Evolutionary conservation across 2,113 vertebrate genomes (phyloP).

Genomic region (Chaetodon trifascialis): DNA sequence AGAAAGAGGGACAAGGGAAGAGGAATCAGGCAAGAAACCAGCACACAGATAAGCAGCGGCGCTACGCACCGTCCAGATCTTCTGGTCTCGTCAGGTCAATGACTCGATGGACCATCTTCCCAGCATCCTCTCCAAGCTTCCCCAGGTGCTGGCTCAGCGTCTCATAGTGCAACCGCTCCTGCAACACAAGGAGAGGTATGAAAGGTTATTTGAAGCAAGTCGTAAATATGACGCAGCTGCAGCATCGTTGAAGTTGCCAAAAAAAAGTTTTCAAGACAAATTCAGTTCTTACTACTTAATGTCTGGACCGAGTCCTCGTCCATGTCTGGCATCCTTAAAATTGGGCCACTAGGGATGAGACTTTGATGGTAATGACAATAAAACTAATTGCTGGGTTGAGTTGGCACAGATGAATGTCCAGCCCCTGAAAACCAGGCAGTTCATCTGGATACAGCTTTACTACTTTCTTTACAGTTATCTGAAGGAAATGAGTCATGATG

Average conservation of each 20-base stretch:
- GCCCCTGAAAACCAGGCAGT: background rate
- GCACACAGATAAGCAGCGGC: fast-evolving
- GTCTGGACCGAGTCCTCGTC: background rate
- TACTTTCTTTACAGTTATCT: background rate
- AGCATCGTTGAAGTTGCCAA: background rate
- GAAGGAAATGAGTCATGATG: background rate
- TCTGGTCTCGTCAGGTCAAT: constrained; percentile 96
- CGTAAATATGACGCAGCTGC: background rate
- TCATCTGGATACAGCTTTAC: background rate
- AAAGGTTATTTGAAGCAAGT: background rate
- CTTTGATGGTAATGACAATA: constrained; percentile 37
- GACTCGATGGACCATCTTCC: constrained; percentile 93
- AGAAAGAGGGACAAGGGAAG: background rate
- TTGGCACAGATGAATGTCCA: constrained; percentile 1
- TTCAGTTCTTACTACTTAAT: constrained; percentile 14
- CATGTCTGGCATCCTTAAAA: constrained; percentile 16
- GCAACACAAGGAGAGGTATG: constrained; percentile 10
- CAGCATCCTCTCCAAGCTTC: constrained; percentile 91
- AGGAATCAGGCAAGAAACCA: background rate
- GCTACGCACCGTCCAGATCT: constrained; percentile 92
- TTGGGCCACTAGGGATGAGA: constrained; percentile 5
- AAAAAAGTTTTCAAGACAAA: background rate
- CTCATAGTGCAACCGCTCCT: constrained; percentile 95
- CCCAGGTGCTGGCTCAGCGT: constrained; percentile 92
- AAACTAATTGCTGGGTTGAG: constrained; percentile 45